Evolutionary conservation across 2,888 invertebrate genomes (phyloP).

Genomic region (Hartigia nigra): DNA sequence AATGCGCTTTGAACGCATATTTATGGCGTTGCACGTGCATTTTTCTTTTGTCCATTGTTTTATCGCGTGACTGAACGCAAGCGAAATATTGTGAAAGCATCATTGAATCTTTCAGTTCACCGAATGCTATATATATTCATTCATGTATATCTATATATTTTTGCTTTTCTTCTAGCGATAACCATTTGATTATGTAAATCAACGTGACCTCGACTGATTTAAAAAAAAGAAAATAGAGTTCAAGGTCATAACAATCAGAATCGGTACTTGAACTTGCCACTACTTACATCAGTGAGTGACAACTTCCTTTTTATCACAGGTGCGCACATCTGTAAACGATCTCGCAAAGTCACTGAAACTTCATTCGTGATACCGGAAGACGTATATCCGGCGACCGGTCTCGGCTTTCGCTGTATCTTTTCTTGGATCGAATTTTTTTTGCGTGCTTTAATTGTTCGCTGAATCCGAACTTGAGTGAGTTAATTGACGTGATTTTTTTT

Average conservation of each 20-base stretch:
- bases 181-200: neutral
- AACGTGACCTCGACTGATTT: neutral
- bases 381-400: neutral
- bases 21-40: neutral
- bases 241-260: neutral
- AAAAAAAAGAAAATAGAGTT: neutral
- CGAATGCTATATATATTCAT: neutral
- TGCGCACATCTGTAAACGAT: neutral
- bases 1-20: neutral
- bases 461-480: fast-evolving
- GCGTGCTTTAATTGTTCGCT: neutral
- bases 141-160: neutral
- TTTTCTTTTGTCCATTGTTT: neutral
- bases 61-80: slow-evolving; percentile 2
- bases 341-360: neutral
- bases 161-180: neutral
- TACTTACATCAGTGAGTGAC: neutral
- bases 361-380: neutral
- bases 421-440: neutral
- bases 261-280: neutral
- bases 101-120: neutral
- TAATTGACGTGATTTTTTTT: neutral
- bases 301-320: neutral
- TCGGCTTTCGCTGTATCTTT: neutral
- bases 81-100: slow-evolving; percentile 12